phyloP scores from a whole-genome alignment of 2,113 vertebrate species.

The Marmota monax region DNA sequence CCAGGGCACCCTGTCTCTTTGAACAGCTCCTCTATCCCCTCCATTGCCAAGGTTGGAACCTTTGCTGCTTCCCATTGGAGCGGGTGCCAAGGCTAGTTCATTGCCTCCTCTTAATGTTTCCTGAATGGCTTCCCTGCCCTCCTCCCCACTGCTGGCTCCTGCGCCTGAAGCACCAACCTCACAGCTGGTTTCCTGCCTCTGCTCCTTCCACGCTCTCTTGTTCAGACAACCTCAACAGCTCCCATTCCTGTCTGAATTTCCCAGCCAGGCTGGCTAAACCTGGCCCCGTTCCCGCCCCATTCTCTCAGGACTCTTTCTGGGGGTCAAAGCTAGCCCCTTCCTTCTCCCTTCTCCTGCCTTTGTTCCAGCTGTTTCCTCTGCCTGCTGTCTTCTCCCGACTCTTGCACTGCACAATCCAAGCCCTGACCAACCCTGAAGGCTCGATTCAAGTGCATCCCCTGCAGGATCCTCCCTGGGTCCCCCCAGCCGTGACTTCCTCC shows the following conservation, averaged over 20 bases:
- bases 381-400: background rate
- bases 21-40: background rate
- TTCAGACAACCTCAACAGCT: background rate
- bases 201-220: background rate
- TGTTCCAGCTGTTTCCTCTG: background rate
- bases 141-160: background rate
- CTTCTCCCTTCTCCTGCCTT: background rate
- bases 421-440: too few relatives aligned
- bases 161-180: background rate
- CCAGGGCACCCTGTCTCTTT: accelerated
- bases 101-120: conserved; percentile 31
- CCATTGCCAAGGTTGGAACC: background rate
- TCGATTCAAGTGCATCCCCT: background rate
- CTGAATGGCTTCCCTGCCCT: conserved; percentile 29
- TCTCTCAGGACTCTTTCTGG: background rate
- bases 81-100: background rate
- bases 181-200: background rate
- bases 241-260: background rate
- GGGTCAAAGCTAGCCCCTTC: background rate
- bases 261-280: background rate
- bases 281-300: background rate
- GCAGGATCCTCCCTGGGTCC: background rate
- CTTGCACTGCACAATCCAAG: background rate
- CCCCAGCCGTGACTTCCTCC: background rate
- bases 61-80: background rate